Evolutionary conservation across 2,113 vertebrate species (phyloP), one percentile per base, ranked within the genome.

Genomic region (Cygnus atratus): DNA sequence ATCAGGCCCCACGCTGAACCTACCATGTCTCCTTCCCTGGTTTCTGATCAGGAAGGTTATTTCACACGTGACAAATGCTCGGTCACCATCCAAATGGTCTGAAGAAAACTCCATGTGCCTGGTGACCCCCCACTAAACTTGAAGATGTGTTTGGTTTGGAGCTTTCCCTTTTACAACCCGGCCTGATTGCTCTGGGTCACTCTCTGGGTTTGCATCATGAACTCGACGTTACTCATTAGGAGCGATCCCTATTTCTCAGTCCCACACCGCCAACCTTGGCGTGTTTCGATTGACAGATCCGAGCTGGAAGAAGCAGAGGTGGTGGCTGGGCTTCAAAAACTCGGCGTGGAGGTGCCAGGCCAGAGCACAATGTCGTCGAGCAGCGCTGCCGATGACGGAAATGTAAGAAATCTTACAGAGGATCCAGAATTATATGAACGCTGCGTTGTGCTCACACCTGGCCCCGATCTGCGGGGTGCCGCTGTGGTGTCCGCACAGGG

Each of bases 1-100:
- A 89, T 33, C 71, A 73, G 84, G 25, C 62, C 58, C 77, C 85
- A 82, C 71, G 9, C 80, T 3, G 11, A 90, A 72, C 44, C 29
- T 20, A 26, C 66, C 5, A 2, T 48, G 10, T 83, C 84, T 79
- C 75, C 84, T 54, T 82, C 33, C 81, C 2, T 4, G 70, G 43
- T 72, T 39, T 72, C 84, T 95, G 29, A 95, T 95, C 82, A 87
- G 89, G 71, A 78, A 93, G 78, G 89, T 79, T 85, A 24, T 84
- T 92, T 95, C 93, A 85, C 74, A 89, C 81, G 70, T 92, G 87
- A 91, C 91, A 57, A 77, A 95, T 39, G 82, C 90, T 91, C 82
- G 21, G 89, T 92, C 4, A 16, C 67, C 77, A 91, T 72, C 85
- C 87, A 92, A 82, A 91, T 5, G 87, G 75, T 91, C 44, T 10